Conservation (phyloP, 1,140 invertebrate genomes). For the Rhopalosiphum maidis region DNA sequence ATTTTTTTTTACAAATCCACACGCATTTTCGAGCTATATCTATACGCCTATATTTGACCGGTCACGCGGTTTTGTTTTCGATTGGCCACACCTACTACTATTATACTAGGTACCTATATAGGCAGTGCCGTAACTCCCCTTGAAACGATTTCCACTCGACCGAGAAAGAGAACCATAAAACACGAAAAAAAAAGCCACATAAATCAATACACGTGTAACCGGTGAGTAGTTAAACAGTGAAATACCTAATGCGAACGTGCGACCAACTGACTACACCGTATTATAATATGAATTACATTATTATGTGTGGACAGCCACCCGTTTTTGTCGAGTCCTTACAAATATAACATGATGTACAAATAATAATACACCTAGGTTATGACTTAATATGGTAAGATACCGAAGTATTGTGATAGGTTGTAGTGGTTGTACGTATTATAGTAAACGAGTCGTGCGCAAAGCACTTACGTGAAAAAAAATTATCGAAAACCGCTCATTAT, state of each 20-base stretch:
- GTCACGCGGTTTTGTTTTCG: slow-evolving; percentile 30
- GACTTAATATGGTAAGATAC: no score
- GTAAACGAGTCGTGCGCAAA: no score
- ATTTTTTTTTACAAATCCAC: not conserved
- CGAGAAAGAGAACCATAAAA: not conserved
- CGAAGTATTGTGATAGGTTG: no score
- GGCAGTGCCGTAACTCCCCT: not conserved
- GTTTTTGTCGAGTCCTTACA: not conserved
- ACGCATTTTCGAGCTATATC: not conserved
- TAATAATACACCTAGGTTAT: not conserved
- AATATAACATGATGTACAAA: not conserved
- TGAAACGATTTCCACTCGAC: not conserved
- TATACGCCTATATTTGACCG: not conserved
- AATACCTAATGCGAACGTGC: not conserved
- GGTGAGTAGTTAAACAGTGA: not conserved
- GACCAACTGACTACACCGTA: not conserved
- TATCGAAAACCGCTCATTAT: not conserved
- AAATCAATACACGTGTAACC: slow-evolving; percentile 24
- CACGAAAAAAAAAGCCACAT: not conserved
- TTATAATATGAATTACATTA: not conserved
- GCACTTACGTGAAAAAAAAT: not conserved
- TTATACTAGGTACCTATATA: not conserved
- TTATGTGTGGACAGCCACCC: not conserved
- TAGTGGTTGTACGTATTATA: no score
- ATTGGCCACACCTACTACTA: slow-evolving; percentile 24